These are phyloP conservation scores for Tigriopus californicus DNA, from an alignment of 2,888 invertebrate genomes.

Conservation along the genomic window DNA sequence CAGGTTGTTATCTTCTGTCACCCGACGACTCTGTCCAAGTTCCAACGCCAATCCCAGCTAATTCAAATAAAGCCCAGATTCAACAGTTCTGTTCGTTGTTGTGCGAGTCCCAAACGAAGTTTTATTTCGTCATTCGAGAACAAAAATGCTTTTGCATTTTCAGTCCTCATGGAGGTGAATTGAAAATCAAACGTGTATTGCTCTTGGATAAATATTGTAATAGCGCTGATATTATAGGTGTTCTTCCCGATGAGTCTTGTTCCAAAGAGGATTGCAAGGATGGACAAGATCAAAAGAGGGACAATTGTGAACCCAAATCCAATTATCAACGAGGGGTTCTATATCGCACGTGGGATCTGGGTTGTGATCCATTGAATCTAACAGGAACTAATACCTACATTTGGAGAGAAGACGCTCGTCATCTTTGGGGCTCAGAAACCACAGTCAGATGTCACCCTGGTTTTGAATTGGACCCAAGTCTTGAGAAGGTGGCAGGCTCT, in stretches of 20 bases:
- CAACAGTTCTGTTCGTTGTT: too few species aligned
- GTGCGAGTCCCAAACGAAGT: too few species aligned
- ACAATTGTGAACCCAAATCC: not conserved
- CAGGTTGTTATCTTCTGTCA: too few species aligned
- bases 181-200: too few species aligned
- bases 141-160: too few species aligned
- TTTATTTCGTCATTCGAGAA: too few species aligned
- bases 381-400: not conserved
- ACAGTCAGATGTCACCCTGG: not conserved
- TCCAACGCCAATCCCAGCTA: too few species aligned
- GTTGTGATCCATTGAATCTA: not conserved
- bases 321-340: not conserved
- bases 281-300: not conserved
- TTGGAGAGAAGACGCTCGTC: not conserved
- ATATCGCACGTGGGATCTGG: not conserved
- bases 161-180: too few species aligned
- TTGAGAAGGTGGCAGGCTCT: too few species aligned
- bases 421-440: not conserved
- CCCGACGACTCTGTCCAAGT: too few species aligned
- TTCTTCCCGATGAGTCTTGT: not conserved
- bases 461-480: not conserved
- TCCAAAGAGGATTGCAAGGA: not conserved
- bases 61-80: too few species aligned
- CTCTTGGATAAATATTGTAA: too few species aligned
- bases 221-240: not conserved